phyloP scores from a whole-genome alignment of 1,140 invertebrate genomes.

The Hydropsyche tenuis region DNA sequence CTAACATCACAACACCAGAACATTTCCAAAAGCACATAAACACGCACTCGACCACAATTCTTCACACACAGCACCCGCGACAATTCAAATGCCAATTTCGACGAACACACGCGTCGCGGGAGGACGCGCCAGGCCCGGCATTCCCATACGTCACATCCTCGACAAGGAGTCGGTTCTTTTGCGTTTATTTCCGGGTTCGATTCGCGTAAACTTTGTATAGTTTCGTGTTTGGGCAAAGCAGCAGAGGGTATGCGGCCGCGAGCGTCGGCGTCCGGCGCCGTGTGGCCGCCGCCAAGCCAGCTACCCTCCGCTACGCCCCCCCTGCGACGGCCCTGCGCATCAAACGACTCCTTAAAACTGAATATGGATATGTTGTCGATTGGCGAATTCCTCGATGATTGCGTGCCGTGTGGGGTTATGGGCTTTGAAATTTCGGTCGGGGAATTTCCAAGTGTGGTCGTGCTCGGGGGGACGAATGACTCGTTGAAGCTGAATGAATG shows the following conservation, averaged over 20 bases:
- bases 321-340: neutral
- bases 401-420: too few relatives aligned
- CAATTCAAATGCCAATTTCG: neutral
- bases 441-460: too few relatives aligned
- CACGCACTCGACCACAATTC: neutral
- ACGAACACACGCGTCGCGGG: neutral
- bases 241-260: neutral
- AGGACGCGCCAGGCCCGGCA: too few relatives aligned
- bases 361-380: too few relatives aligned
- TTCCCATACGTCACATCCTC: too few relatives aligned
- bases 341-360: slow-evolving; percentile 18
- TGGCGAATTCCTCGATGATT: too few relatives aligned
- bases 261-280: slow-evolving; percentile 20
- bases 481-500: too few relatives aligned
- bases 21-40: slow-evolving; percentile 39
- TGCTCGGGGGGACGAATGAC: too few relatives aligned
- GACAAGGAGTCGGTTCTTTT: too few relatives aligned
- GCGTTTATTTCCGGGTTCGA: neutral
- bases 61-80: neutral
- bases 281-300: neutral
- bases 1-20: slow-evolving; percentile 43
- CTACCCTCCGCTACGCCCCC: neutral
- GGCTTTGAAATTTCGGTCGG: too few relatives aligned
- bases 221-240: neutral
- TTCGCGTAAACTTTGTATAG: too few relatives aligned